Percentiles rank a stretch among this genome's conserved stretches.
Conservation (phyloP, 2,888 invertebrate species). For the Encarsia formosa region DNA sequence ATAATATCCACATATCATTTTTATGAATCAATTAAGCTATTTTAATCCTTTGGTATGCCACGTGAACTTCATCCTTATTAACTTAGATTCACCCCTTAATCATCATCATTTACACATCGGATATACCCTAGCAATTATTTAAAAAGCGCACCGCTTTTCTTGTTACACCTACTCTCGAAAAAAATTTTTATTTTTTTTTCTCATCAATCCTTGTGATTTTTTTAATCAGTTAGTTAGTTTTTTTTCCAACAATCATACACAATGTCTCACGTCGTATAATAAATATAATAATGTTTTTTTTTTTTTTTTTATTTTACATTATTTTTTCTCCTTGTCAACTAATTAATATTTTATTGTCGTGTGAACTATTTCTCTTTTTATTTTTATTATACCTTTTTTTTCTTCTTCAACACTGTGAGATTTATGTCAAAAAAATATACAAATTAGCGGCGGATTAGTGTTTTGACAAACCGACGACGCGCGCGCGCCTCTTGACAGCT, state of each 20-base stretch:
- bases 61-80: too few species aligned
- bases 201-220: too few species aligned
- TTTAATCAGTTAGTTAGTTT: conserved; percentile 18
- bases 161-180: not conserved
- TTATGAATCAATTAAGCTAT: too few species aligned
- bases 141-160: conserved; percentile 14
- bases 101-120: not conserved
- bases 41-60: too few species aligned
- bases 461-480: not conserved
- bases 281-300: conserved; percentile 48
- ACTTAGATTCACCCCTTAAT: conserved; percentile 14
- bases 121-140: too few species aligned
- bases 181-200: not conserved
- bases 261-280: conserved; percentile 44
- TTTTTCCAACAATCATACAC: conserved; percentile 34
- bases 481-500: not conserved
- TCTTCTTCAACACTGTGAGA: conserved; percentile 26
- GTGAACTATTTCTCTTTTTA: conserved; percentile 44
- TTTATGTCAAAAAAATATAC: conserved; percentile 29
- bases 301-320: conserved; percentile 50
- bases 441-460: conserved; percentile 17
- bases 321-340: conserved; percentile 44
- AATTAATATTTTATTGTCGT: conserved; percentile 52
- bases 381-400: conserved; percentile 14
- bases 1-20: too few species aligned